A percentile compares a stretch with the other conserved stretches of the same genome.
These are phyloP conservation scores for Sebastes hopkinsi DNA, from an alignment of 2,797 vertebrate species.

Conservation along the genomic window DNA sequence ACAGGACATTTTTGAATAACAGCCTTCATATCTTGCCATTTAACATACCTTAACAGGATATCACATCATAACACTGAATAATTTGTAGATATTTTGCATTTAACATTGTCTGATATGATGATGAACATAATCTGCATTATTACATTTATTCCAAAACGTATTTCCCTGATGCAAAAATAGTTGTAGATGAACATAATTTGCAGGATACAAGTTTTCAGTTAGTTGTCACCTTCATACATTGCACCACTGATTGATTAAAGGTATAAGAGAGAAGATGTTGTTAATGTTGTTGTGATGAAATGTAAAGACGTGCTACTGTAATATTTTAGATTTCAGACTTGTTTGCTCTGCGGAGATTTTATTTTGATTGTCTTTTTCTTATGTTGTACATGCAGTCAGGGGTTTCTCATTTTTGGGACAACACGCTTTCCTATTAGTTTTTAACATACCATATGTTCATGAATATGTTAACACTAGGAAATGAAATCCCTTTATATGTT, in stretches of 20 bases:
- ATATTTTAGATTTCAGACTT: neutral
- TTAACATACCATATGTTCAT: neutral
- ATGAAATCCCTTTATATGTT: neutral
- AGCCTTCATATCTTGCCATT: neutral
- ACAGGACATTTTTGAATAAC: neutral
- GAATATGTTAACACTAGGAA: neutral
- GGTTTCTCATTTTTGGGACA: neutral
- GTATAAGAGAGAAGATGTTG: neutral
- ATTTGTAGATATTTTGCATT: neutral
- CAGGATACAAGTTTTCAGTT: neutral
- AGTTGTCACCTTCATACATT: neutral
- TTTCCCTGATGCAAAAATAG: neutral
- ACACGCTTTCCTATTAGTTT: neutral
- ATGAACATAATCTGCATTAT: neutral
- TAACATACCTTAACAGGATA: neutral
- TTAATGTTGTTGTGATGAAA: neutral
- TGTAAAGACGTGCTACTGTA: neutral
- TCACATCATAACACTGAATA: neutral
- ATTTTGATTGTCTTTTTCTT: neutral
- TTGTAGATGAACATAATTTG: neutral
- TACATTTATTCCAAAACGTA: neutral
- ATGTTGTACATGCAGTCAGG: neutral
- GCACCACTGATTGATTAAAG: neutral
- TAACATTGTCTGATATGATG: neutral
- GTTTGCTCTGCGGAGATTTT: neutral